A percentile compares a stretch with the other conserved stretches of the same genome.
Conservation (phyloP, 2,888 invertebrate species). For the Yponomeuta cagnagella region DNA sequence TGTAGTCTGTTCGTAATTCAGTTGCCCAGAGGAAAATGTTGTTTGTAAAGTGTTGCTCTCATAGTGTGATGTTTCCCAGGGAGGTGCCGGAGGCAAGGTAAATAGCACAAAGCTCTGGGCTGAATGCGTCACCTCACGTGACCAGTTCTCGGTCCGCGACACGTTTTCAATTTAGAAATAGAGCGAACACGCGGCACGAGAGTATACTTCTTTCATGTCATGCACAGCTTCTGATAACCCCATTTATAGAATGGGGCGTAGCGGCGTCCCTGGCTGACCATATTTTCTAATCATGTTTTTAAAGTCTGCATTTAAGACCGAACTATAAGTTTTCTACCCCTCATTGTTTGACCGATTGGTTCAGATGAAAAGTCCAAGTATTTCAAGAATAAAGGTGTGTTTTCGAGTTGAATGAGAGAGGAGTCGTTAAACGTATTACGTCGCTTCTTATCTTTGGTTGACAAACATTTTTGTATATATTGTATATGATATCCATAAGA, state of each 20-base stretch:
- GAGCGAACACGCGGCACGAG: conserved; percentile 50
- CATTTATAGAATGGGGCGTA: conserved; percentile 40
- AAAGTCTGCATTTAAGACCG: not conserved
- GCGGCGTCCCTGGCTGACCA: conserved; percentile 25
- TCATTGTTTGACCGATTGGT: too few species aligned
- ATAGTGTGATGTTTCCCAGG: conserved; percentile 55
- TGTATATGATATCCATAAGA: not conserved
- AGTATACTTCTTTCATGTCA: conserved; percentile 36
- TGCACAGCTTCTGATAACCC: conserved; percentile 36
- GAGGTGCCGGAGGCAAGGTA: conserved; percentile 70
- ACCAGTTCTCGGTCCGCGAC: conserved; percentile 16
- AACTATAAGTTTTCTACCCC: not conserved
- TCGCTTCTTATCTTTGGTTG: not conserved
- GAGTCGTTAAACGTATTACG: too few species aligned
- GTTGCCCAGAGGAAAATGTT: conserved; percentile 2
- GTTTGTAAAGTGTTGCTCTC: conserved; percentile 16
- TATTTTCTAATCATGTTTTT: not conserved
- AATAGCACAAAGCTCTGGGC: conserved; percentile 28
- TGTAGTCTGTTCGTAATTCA: not conserved
- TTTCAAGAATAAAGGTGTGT: not conserved
- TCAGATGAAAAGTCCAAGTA: not conserved
- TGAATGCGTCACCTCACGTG: not conserved
- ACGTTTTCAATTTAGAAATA: conserved; percentile 38
- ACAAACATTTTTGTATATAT: not conserved
- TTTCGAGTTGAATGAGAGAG: not conserved